phyloP scores from a whole-genome alignment of 2,113 vertebrate species.

The Paedocypris sp. region DNA sequence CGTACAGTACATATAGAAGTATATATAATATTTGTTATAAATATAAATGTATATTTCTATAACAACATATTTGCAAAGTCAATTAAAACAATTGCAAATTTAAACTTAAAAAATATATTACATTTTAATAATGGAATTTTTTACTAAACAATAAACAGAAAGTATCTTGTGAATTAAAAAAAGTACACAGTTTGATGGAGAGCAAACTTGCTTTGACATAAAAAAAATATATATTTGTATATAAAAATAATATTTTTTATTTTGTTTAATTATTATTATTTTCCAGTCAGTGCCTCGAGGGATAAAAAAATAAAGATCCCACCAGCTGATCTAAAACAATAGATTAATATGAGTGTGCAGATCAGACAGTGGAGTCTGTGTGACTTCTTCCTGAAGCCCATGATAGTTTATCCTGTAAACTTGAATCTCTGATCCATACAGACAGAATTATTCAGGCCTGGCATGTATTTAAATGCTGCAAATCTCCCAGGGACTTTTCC shows the following conservation, averaged over 20 bases:
- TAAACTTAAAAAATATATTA: neutral
- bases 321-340: neutral
- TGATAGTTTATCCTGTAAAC: conserved; percentile 29
- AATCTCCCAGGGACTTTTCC: conserved; percentile 11
- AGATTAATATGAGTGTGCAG: neutral
- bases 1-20: too few relatives aligned
- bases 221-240: too few relatives aligned
- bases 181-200: too few relatives aligned
- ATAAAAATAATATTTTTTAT: too few relatives aligned
- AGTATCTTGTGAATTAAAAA: too few relatives aligned
- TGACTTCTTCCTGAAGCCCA: conserved; percentile 25
- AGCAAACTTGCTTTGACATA: too few relatives aligned
- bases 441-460: conserved; percentile 16
- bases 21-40: too few relatives aligned
- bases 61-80: too few relatives aligned
- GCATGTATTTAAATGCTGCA: conserved; percentile 19
- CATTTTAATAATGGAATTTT: neutral
- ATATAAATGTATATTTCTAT: too few relatives aligned
- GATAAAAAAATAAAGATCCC: too few relatives aligned
- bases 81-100: too few relatives aligned
- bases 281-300: neutral
- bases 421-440: conserved; percentile 33
- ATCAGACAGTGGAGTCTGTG: neutral
- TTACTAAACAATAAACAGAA: too few relatives aligned
- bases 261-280: neutral